Evolutionary conservation across 2,797 vertebrate genomes (phyloP).

Genomic region (Taeniopygia guttata): DNA sequence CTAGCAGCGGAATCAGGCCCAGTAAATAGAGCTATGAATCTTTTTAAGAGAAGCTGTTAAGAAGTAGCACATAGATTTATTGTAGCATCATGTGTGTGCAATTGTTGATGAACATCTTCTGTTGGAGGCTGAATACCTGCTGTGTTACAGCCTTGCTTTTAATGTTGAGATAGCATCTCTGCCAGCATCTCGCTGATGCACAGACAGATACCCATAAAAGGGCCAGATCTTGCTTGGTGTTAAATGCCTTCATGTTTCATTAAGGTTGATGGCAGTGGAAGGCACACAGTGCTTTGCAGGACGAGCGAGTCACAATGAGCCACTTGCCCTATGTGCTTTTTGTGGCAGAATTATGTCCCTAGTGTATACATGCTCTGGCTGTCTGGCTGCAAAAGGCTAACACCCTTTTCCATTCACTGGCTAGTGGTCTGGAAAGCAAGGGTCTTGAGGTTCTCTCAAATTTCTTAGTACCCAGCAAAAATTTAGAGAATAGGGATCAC

Average conservation of each 20-base stretch:
- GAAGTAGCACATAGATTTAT: slow-evolving; percentile 58
- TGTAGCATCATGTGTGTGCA: slow-evolving; percentile 57
- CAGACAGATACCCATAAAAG: slow-evolving; percentile 42
- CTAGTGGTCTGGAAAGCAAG: background rate
- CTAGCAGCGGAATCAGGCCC: slow-evolving; percentile 28
- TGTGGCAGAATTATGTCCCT: slow-evolving; percentile 17
- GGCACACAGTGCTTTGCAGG: slow-evolving; percentile 31
- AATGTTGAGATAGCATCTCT: slow-evolving; percentile 55
- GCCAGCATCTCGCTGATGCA: background rate
- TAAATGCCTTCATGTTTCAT: slow-evolving; percentile 65
- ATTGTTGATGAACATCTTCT: slow-evolving; percentile 64
- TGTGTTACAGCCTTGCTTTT: slow-evolving; percentile 59
- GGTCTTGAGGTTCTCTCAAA: background rate
- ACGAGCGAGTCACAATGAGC: background rate
- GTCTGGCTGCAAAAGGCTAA: background rate
- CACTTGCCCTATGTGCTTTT: background rate
- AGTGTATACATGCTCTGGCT: background rate
- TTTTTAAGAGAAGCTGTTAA: slow-evolving; percentile 64
- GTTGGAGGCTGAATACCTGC: slow-evolving; percentile 57
- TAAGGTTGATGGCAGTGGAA: slow-evolving; percentile 51
- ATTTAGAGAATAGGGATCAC: background rate
- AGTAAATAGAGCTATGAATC: slow-evolving; percentile 62
- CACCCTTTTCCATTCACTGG: background rate
- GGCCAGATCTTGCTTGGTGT: slow-evolving; percentile 30
- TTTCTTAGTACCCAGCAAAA: background rate